A percentile compares a stretch with the other conserved stretches of the same genome.
These are phyloP conservation scores for Probosciger aterrimus DNA, from an alignment of 2,113 vertebrate genomes.

Conservation along the genomic window DNA sequence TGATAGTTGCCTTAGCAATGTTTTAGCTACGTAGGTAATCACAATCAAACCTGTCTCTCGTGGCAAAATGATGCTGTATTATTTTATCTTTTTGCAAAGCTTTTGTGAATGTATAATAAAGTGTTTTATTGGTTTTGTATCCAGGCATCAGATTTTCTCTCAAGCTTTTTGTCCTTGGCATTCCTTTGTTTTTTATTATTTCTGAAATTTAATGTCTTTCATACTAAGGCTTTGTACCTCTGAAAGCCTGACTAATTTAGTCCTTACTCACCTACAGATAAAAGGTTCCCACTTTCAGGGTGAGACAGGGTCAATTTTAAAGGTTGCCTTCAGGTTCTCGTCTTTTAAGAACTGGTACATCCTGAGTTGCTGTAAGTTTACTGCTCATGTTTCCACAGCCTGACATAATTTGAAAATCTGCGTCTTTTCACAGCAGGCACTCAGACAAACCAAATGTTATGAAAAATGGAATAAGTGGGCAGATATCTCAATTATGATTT, in stretches of 20 bases:
- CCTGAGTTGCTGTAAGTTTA: not conserved
- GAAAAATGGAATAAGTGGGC: not conserved
- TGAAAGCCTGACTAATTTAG: not conserved
- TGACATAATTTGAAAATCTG: not conserved
- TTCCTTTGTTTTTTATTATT: not conserved
- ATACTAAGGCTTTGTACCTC: not conserved
- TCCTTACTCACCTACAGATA: not conserved
- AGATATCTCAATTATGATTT: not conserved
- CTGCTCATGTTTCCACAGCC: not conserved
- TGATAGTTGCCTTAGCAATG: slow-evolving; percentile 65
- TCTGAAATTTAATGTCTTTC: not conserved
- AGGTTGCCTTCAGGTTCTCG: not conserved
- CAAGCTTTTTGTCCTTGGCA: not conserved
- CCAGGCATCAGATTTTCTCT: not conserved
- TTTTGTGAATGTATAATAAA: slow-evolving; percentile 12
- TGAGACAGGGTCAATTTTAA: not conserved
- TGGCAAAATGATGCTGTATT: not conserved
- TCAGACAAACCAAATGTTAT: not conserved
- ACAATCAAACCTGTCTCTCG: not conserved
- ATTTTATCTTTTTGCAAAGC: not conserved
- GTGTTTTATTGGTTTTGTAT: not conserved
- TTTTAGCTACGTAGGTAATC: slow-evolving; percentile 13
- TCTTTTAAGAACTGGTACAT: not conserved
- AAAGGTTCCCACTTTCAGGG: not conserved
- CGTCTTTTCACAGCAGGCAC: not conserved